Conservation (phyloP, 2,888 invertebrate species). For the Nomada fucata region DNA sequence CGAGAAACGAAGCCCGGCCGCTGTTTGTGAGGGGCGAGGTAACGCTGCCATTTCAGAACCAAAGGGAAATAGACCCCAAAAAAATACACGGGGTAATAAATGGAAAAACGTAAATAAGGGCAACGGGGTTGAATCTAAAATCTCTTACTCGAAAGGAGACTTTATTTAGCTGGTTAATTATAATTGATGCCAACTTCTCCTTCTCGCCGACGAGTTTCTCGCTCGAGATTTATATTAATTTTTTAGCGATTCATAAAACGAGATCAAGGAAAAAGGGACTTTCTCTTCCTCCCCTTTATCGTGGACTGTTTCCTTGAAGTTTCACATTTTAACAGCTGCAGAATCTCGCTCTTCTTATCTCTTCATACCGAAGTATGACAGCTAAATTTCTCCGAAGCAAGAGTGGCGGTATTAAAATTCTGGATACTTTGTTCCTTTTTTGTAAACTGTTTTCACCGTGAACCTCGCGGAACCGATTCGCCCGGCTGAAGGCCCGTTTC, state of each 20-base stretch:
- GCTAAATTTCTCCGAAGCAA: constrained; percentile 13
- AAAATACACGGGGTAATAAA: not conserved
- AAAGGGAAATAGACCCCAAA: not conserved
- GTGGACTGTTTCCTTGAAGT: not conserved
- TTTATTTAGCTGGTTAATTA: constrained; percentile 22
- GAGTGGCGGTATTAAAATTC: constrained; percentile 20
- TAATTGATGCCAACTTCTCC: not conserved
- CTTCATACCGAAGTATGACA: not conserved
- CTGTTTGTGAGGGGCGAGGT: no score
- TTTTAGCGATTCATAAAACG: not conserved
- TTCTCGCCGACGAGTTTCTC: not conserved
- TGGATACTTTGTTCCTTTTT: constrained; percentile 9
- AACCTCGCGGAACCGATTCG: constrained; percentile 12
- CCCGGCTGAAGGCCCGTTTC: not conserved
- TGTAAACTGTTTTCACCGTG: constrained; percentile 3
- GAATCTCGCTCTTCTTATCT: constrained; percentile 18
- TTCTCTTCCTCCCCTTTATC: not conserved
- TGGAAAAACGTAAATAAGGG: not conserved
- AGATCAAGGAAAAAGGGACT: constrained; percentile 4
- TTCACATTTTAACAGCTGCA: not conserved
- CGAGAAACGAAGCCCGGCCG: constrained; percentile 3
- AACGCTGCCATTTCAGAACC: not conserved
- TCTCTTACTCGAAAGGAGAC: constrained; percentile 1
- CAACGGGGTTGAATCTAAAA: constrained; percentile 2
- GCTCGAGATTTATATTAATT: constrained; percentile 36